Evolutionary conservation across 2,888 invertebrate species (phyloP), one percentile per base, ranked within the genome.

Genomic region (Amphipoea oculea): DNA sequence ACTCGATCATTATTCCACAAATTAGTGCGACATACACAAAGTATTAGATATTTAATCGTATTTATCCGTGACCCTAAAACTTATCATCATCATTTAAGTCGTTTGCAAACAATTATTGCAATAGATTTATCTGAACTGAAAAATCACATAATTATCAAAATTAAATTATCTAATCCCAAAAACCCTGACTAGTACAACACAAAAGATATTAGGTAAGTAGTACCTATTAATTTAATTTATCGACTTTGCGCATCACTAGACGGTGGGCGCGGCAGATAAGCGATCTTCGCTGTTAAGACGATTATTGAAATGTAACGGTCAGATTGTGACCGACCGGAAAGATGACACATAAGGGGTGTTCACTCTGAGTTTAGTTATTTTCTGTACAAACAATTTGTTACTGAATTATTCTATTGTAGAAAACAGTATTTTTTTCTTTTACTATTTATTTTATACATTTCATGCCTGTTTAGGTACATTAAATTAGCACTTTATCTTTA

Each of bases 221-320:
- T 63, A 14, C 20, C 29, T n/a, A 70, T 78, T 84, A 86, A 57
- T 82, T 9, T 40, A 76, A 86, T 73, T 68, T 81, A 89, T 89
- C 89, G 84, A 87, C 79, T 80, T 12, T 57, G 79, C 76, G 74
- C 95, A 91, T 90, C 96, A 94, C 95, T 96, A 95, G 87, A 79
- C 73, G 86, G 94, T 95, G 93, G 97, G 97, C 94, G 97, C 95
- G 96, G 94, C 92, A 87, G 97, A 97, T 96, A 97, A 95, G 92
- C 94, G 92, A 96, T 96, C 96, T 95, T 90, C 92, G 92, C 95
- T 96, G 95, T 95, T 97, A 97, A 97, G 96, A 96, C 95, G 97
- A 97, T 97, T 97, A 97, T 97, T 97, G 97, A 97, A 97, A 94
- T 97, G 96, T 97, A 97, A 97, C 97, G 97, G 97, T 96, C 97